Conservation (phyloP, 2,888 invertebrate genomes). For the Pelosia muscerda region DNA sequence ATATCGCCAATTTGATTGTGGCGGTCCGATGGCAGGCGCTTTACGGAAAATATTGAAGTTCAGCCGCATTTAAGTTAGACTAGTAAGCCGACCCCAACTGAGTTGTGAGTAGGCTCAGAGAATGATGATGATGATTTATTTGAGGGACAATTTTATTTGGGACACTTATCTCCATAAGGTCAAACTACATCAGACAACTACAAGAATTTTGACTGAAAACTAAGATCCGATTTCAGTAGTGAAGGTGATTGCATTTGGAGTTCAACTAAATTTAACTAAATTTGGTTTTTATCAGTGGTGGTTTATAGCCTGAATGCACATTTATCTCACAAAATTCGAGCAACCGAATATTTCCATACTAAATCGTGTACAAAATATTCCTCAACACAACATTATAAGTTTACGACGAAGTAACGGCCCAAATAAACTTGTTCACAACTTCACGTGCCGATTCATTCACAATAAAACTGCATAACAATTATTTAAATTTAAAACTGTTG, state of each 20-base stretch:
- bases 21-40: no score
- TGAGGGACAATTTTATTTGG: not conserved
- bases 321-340: not conserved
- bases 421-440: conserved; percentile 43
- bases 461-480: conserved; percentile 60
- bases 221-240: not conserved
- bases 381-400: conserved; percentile 42
- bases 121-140: no score
- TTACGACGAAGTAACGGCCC: conserved; percentile 49
- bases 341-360: conserved; percentile 4
- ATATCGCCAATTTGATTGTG: no score
- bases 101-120: no score
- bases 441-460: conserved; percentile 50
- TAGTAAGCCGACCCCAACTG: no score
- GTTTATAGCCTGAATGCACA: not conserved
- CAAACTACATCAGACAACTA: not conserved
- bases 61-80: no score
- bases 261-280: not conserved
- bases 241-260: not conserved
- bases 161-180: not conserved
- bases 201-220: not conserved
- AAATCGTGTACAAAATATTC: conserved; percentile 14
- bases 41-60: no score
- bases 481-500: conserved; percentile 68
- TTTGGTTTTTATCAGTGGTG: not conserved